Evolutionary conservation across 2,797 vertebrate genomes (phyloP).

Genomic region (Chanos chanos): DNA sequence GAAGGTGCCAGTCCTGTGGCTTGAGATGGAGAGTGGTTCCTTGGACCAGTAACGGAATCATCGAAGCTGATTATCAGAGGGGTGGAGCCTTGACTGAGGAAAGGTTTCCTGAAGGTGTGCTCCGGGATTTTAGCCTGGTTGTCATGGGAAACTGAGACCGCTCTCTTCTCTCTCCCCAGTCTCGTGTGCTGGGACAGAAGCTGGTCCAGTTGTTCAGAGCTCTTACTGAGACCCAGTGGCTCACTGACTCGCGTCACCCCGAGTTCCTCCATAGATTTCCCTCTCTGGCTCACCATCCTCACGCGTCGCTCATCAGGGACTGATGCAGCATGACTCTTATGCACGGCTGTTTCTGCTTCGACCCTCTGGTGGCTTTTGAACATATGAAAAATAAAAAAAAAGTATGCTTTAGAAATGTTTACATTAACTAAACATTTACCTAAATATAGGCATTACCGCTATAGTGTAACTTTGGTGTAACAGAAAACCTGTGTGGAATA

Average conservation of each 20-base stretch:
- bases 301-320: constrained; percentile 42
- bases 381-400: constrained; percentile 27
- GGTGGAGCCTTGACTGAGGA: constrained; percentile 51
- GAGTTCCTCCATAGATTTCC: constrained; percentile 77
- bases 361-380: constrained; percentile 52
- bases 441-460: no score
- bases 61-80: constrained; percentile 14
- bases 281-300: constrained; percentile 61
- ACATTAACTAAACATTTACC: no score
- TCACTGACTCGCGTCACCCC: constrained; percentile 51
- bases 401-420: no score
- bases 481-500: no score
- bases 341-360: constrained; percentile 16
- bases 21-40: constrained; percentile 5
- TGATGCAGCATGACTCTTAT: constrained; percentile 10
- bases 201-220: constrained; percentile 73
- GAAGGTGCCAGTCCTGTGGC: constrained; percentile 25
- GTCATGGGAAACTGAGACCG: constrained; percentile 32
- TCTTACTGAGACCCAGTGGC: constrained; percentile 65
- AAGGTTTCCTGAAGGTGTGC: constrained; percentile 42
- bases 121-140: no score
- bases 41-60: background rate
- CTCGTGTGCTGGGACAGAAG: constrained; percentile 26
- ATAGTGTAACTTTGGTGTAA: no score
- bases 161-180: constrained; percentile 41